Evolutionary conservation across 2,113 vertebrate genomes (phyloP).

Genomic region (Ovis canadensis): DNA sequence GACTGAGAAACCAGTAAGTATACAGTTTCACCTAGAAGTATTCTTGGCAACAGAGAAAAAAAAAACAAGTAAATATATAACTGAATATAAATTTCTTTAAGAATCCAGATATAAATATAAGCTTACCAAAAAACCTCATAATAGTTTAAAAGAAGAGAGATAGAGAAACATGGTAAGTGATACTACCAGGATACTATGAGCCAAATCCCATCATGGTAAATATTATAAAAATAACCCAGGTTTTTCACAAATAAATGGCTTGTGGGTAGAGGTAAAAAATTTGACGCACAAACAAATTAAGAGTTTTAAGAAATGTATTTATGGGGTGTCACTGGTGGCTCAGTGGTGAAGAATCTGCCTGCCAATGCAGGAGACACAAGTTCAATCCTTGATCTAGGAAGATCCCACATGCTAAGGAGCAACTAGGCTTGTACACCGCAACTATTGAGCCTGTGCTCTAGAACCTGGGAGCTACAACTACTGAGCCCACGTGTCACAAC

Average conservation of each 20-base stretch:
- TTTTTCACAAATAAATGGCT: background rate
- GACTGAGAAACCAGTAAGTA: background rate
- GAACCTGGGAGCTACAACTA: background rate
- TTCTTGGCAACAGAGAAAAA: background rate
- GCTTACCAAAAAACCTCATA: background rate
- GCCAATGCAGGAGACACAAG: background rate
- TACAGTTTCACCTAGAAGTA: background rate
- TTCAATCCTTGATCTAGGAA: background rate
- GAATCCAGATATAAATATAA: background rate
- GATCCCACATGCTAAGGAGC: background rate
- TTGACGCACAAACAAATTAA: background rate
- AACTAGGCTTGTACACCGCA: background rate
- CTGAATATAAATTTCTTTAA: background rate
- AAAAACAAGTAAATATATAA: background rate
- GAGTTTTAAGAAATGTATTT: background rate
- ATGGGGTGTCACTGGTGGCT: background rate
- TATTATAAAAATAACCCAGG: background rate
- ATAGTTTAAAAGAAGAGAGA: background rate
- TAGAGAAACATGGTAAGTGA: background rate
- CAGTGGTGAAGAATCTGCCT: background rate
- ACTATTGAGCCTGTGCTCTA: background rate
- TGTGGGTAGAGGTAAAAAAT: background rate
- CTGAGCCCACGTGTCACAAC: background rate
- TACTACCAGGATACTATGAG: background rate
- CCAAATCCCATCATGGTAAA: background rate